Evolutionary conservation across 2,113 vertebrate genomes (phyloP).

Genomic region (Pseudopipra pipra): DNA sequence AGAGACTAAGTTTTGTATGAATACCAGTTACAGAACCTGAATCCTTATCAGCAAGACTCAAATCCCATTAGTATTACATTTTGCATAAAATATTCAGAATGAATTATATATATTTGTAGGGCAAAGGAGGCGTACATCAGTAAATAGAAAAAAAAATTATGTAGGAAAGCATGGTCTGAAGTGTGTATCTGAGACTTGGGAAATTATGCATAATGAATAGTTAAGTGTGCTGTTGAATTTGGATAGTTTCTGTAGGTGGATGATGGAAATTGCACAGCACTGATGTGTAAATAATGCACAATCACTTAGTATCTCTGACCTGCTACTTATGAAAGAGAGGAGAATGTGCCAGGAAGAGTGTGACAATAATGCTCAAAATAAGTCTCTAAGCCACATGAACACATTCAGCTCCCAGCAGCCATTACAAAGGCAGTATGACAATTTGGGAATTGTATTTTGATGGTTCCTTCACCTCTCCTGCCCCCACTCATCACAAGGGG

Average conservation of each 20-base stretch:
- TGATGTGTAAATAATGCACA: constrained; percentile 11
- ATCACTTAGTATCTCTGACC: background rate
- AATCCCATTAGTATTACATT: constrained; percentile 35
- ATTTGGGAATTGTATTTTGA: background rate
- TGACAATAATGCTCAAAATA: background rate
- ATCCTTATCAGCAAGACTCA: constrained; percentile 25
- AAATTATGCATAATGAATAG: background rate
- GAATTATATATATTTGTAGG: constrained; percentile 7
- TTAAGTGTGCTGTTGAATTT: background rate
- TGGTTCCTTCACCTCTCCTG: background rate
- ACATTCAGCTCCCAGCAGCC: background rate
- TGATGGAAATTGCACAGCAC: background rate
- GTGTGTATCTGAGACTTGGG: background rate
- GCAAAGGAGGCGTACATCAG: background rate
- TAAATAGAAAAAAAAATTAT: background rate
- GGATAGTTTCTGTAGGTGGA: background rate
- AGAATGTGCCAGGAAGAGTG: background rate
- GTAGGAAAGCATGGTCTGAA: constrained; percentile 2
- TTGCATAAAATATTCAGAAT: constrained; percentile 48
- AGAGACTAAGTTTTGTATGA: constrained; percentile 1
- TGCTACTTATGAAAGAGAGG: background rate
- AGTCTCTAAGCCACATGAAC: background rate
- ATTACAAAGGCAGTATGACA: background rate
- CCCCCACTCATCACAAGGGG: background rate
- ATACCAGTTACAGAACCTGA: background rate